Evolutionary conservation across 1,140 invertebrate species (phyloP), one percentile per base, ranked within the genome.

Genomic region (Phocides pigmalion): DNA sequence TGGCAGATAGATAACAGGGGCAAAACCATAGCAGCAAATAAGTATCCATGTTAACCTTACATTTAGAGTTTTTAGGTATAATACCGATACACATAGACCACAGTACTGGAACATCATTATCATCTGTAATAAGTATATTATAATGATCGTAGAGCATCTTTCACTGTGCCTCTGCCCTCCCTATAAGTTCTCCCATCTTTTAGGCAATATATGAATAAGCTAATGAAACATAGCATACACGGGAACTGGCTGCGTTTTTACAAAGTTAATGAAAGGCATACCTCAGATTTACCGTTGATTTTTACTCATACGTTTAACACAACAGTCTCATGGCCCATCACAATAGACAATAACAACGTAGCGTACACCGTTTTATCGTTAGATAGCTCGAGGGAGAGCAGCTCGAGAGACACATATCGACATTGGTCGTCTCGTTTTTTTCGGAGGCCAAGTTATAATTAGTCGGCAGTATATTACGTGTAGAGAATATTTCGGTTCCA

Each of bases 391-490:
- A 42, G 28, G 28, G 28, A 32, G 28, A 32, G 20, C 46, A 59
- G 15, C 59, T 47, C 15, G 50, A 50, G n/a, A 35, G 53, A 58
- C 20, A 49, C 42, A 39, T 53, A 53, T 53, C 50, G 49, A 19
- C 63, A 65, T 32, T 53, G 20, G 41, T 56, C 25, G 20, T 28
- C 51, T 51, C 53, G 51, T 64, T 70, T 47, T 35, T 35, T 66
- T 41, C 37, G 62, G 66, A 61, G 59, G 17, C 66, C 65, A 66
- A 73, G 67, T 74, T 80, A 80, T 74, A 72, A 75, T 80, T 78
- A 72, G 72, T 72, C 72, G 69, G 66, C 72, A 49, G 70, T 64
- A 72, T 63, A 65, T 72, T 70, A 68, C 66, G 56, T 59, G 42
- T 32, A 9, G 67, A 47, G 39, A 54, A 56, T 35, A 54, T 67